Evolutionary conservation across 2,888 invertebrate genomes (phyloP), one percentile per base, ranked within the genome.

Genomic region (Polietes domitor): DNA sequence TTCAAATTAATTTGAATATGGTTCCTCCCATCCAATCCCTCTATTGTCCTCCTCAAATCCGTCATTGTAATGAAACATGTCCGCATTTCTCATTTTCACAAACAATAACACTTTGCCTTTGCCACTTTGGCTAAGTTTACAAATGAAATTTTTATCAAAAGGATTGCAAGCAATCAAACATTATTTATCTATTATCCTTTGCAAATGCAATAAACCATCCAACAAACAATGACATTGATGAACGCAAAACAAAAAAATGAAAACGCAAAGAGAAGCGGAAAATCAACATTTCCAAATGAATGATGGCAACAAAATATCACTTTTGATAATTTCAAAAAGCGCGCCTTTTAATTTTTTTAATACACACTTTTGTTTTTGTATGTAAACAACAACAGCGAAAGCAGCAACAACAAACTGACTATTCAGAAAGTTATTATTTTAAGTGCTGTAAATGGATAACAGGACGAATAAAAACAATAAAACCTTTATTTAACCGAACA

Each of bases 241-340:
- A 76, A 84, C 53, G 50, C 28, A 50, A 53, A 53, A 65, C 24
- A 65, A n/a, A 61, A 15, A 61, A n/a, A 61, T 26, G n/a, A 15
- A 65, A 12, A 65, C 10, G 6, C 24, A 68, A 41, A 61, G 28
- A 61, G 61, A 24, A 61, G 28, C 15, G 15, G 47, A 28, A 61
- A 43, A 41, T 43, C 68, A 50, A 15, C 26, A 53, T 61, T 68
- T 65, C 37, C 55, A 78, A 65, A 80, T 81, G 77, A 87, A 68
- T 87, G 86, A 87, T 88, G 83, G 80, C 80, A 70, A 71, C 28
- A 79, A 82, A 82, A 68, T 77, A 85, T 83, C 85, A 85, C 79
- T 85, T 87, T 81, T 85, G 87, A 85, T 85, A 85, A 86, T 86
- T 82, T 72, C 55, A 83, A 84, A 81, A 82, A 77, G 85, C 77